These are phyloP conservation scores for Calliphora vicina DNA, from an alignment of 1,140 invertebrate species.

Conservation along the genomic window DNA sequence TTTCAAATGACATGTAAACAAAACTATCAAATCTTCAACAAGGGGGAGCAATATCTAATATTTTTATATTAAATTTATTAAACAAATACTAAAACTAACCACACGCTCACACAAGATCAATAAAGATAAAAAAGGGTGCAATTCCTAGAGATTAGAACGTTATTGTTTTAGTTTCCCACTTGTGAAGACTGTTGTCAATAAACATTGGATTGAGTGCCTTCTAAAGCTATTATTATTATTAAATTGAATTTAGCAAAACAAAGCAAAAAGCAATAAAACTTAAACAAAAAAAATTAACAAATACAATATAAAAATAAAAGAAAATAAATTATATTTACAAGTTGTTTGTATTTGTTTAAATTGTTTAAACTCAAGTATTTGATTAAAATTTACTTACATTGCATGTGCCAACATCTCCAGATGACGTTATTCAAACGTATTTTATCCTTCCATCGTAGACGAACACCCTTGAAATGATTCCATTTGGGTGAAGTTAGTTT, in stretches of 20 bases:
- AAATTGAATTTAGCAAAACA: neutral
- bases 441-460: constrained; percentile 97
- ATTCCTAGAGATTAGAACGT: neutral
- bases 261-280: neutral
- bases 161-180: neutral
- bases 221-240: too few species aligned
- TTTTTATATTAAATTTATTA: neutral
- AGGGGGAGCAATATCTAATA: too few species aligned
- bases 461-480: constrained; percentile 98
- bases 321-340: neutral
- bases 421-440: constrained; percentile 99
- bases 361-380: neutral
- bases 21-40: neutral
- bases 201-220: neutral
- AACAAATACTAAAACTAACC: neutral
- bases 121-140: neutral
- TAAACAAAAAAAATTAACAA: too few species aligned
- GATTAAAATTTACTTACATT: constrained; percentile 79
- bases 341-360: neutral
- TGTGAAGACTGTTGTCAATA: neutral
- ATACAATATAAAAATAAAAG: neutral
- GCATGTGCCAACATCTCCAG: constrained; percentile 99
- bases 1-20: neutral
- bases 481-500: constrained; percentile 99
- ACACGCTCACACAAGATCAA: neutral